Evolutionary conservation across 2,113 vertebrate species (phyloP).

Genomic region (Chiloscyllium plagiosum): DNA sequence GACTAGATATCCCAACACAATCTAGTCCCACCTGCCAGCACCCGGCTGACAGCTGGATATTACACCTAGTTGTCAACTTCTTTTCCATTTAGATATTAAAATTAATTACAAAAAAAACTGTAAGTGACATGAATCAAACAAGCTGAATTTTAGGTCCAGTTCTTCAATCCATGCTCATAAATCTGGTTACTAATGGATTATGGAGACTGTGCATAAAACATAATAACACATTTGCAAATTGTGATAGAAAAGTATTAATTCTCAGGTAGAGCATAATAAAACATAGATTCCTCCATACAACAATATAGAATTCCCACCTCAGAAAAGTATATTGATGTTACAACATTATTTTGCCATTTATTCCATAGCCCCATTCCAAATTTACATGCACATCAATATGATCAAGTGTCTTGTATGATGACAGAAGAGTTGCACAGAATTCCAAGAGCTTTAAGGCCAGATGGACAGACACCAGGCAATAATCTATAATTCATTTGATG

Average conservation of each 20-base stretch:
- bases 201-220: background rate
- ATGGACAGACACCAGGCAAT: background rate
- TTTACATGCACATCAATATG: background rate
- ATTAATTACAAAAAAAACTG: background rate
- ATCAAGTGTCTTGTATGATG: background rate
- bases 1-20: too few relatives aligned
- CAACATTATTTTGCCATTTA: background rate
- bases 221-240: background rate
- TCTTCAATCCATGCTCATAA: background rate
- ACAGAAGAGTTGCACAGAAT: background rate
- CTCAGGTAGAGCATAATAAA: background rate
- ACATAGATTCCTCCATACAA: background rate
- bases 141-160: background rate
- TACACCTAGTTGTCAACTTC: background rate
- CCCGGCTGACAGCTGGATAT: background rate
- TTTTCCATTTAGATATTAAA: background rate
- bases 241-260: background rate
- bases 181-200: background rate
- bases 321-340: background rate
- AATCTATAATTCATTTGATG: background rate
- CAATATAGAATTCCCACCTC: background rate
- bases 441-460: conserved; percentile 1
- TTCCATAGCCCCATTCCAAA: background rate
- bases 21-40: too few relatives aligned
- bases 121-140: background rate